Base-by-base conservation (phyloP, 2,113 vertebrate species). In the human region DNA sequence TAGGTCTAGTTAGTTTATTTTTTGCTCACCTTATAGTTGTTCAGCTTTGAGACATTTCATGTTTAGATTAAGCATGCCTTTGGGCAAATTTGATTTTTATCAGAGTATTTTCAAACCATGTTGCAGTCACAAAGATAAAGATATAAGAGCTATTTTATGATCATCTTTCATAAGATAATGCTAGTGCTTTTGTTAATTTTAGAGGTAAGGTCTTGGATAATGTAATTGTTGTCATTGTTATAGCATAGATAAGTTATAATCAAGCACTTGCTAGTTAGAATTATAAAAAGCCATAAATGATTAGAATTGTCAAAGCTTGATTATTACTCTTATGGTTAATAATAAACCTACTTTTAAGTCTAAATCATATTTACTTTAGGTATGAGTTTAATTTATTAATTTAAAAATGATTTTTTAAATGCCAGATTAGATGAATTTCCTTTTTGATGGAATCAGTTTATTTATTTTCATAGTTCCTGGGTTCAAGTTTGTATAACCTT, bases 31-130 rank as follows among this genome's bases (percentile, higher is more conserved):
- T 86, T 81, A 61, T 40, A 95, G 83, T 84, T 97, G 95, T 90
- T 98, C 64, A 82, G 70, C 66, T 96, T 96, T 96, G 93, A 97
- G 81, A 92, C 17, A 94, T 94, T 97, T 96, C 89, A 84, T 92
- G 75, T 97, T 96, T 92, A 90, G 92, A 96, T 97, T 96, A 95
- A 97, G 70, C 76, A 92, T 79, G 84, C 20, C 72, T 97, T 97
- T 88, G 93, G 96, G 88, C 25, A 94, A 96, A 89, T 96, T 85
- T 97, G 93, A 96, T 97, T 97, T 96, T 96, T 97, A 97, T 96
- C 95, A 61, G 79, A 88, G 45, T 90, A 97, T 95, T 90, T 96
- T 48, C 68, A 93, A 95, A 73, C 35, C 25, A n/a, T 48, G 20
- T 57, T 79, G 52, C 38, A 64, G 90, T 92, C 50, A 93, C 64